phyloP scores from a whole-genome alignment of 2,113 vertebrate genomes.

The Colossoma macropomum region DNA sequence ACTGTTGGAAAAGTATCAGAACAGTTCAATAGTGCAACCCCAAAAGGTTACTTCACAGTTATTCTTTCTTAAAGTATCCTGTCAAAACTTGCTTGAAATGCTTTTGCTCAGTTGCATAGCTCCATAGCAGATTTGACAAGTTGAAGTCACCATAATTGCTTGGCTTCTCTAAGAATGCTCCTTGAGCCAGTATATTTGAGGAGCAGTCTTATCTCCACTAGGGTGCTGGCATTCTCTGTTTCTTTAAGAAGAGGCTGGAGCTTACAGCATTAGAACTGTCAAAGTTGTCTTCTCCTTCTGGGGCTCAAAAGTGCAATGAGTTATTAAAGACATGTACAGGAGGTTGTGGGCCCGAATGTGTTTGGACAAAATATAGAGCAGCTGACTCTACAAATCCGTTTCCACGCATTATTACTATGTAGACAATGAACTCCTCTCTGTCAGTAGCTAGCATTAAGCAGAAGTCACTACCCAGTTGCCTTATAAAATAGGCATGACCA shows the following conservation, averaged over 20 bases:
- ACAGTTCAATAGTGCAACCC: constrained; percentile 60
- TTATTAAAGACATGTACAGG: constrained; percentile 24
- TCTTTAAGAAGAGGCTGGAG: constrained; percentile 32
- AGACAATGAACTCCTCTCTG: neutral
- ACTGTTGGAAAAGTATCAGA: constrained; percentile 63
- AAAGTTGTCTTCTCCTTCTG: constrained; percentile 39
- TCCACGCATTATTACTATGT: neutral
- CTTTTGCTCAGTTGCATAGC: constrained; percentile 54
- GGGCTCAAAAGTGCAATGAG: constrained; percentile 31
- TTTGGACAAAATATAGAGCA: neutral
- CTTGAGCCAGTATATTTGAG: constrained; percentile 52
- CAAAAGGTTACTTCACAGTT: constrained; percentile 66
- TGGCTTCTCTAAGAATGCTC: constrained; percentile 50
- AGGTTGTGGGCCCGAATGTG: neutral
- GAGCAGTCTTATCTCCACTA: constrained; percentile 45
- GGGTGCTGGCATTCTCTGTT: constrained; percentile 35
- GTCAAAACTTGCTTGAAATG: constrained; percentile 67
- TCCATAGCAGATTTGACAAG: constrained; percentile 55
- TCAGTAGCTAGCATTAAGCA: neutral
- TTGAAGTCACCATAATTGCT: constrained; percentile 69
- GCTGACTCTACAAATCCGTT: neutral
- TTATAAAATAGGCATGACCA: too few species aligned
- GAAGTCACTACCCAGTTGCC: too few species aligned
- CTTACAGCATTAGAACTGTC: constrained; percentile 44
- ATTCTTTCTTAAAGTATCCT: constrained; percentile 62